Percentiles rank a stretch among this genome's conserved stretches.
phyloP scores from a whole-genome alignment of 2,113 vertebrate genomes.

The Scopus umbretta region DNA sequence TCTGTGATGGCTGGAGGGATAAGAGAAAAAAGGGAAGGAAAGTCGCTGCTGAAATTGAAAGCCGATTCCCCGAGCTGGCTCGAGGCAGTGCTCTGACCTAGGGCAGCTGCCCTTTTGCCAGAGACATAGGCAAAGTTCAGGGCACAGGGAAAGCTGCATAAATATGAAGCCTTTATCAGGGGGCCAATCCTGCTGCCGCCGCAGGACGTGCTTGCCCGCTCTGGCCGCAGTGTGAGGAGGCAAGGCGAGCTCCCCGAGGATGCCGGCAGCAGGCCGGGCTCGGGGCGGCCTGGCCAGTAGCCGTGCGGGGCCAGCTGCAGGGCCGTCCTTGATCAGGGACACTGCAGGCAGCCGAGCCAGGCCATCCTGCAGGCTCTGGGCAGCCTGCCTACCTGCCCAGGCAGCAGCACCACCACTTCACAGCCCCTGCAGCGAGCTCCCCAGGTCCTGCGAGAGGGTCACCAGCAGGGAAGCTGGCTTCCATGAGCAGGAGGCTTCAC shows the following conservation, averaged over 20 bases:
- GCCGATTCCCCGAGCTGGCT: slow-evolving; percentile 61
- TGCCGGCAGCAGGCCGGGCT: neutral
- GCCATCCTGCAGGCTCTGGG: neutral
- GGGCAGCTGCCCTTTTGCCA: slow-evolving; percentile 68
- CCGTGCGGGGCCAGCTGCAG: neutral
- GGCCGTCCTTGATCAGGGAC: neutral
- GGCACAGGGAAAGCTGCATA: slow-evolving; percentile 58
- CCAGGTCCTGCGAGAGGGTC: neutral
- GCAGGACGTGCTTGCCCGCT: neutral
- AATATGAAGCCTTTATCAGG: slow-evolving; percentile 37
- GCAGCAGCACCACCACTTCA: neutral
- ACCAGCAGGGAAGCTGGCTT: neutral
- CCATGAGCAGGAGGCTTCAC: neutral
- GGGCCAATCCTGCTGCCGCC: neutral
- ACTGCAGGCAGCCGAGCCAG: accelerated
- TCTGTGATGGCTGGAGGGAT: slow-evolving; percentile 64
- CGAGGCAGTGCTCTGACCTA: slow-evolving; percentile 73
- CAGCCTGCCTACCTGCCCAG: neutral
- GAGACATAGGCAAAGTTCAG: slow-evolving; percentile 55
- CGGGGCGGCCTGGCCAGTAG: neutral
- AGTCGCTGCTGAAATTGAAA: slow-evolving; percentile 68
- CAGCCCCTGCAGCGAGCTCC: neutral
- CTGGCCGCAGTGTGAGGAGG: neutral
- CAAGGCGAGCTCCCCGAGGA: neutral
- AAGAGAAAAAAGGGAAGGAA: slow-evolving; percentile 59